Base-by-base conservation (phyloP, 2,113 vertebrate genomes). In the human region DNA sequence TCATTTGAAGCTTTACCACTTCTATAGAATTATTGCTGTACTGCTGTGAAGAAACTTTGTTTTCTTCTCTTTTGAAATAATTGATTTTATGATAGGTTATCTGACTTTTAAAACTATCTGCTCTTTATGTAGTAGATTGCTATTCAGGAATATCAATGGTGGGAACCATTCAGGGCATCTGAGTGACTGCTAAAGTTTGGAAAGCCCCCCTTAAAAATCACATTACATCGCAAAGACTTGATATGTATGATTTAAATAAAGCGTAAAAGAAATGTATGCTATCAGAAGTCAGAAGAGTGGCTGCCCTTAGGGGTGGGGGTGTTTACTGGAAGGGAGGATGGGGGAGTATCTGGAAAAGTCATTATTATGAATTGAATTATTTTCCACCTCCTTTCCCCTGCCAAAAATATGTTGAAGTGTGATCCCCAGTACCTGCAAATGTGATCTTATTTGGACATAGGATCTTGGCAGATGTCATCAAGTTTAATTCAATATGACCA, bases 261-360 rank as follows among this genome's bases (percentile, higher is more conserved):
- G 22, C 45, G 8, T 45, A 52, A 52, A 52, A 38, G 6, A 52
- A 52, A 25, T 30, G 0, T 3, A 9, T 89, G 59, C 57, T 57
- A 3, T 32, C 50, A 50, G 79, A 82, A 55, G 32, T 82, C 30
- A 72, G 12, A 5, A 11, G 1, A 22, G n/a, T 3, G 14, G 43
- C 43, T 6, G 3, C 45, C 27, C 1, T 55, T n/a, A 14, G 8
- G 25, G 3, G 12, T 32, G 52, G 35, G 1, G 20, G 18, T 2
- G 32, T n/a, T 25, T 27, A 43, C 17, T 13, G 4, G 27, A 66
- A 76, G 30, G 32, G 8, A 55, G 7, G 5, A 11, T 5, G 32
- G 2, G 30, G 38, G n/a, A 5, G 23, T 61, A 5, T 73, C 52
- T 38, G 38, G 82, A 75, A 32, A 2, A 70, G 4, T 14, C 35